These are phyloP conservation scores for Furcula furcula DNA, from an alignment of 2,888 invertebrate species.

Conservation along the genomic window DNA sequence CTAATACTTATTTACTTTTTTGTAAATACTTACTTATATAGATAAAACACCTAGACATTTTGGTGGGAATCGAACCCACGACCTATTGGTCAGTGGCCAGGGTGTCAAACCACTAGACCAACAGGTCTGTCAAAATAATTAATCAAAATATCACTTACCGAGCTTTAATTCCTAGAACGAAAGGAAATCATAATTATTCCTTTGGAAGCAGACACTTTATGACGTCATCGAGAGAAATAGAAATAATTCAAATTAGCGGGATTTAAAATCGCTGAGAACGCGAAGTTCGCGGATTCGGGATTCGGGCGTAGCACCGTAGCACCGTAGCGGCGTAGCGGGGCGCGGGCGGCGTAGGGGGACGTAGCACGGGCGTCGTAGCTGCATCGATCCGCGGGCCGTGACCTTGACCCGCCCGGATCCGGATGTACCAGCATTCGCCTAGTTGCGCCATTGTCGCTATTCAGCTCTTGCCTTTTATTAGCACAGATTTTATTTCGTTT, in stretches of 20 bases:
- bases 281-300: slow-evolving; percentile 33
- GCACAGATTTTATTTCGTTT: slow-evolving; percentile 53
- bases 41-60: too few species aligned
- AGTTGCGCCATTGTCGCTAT: slow-evolving; percentile 71
- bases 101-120: too few species aligned
- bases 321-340: slow-evolving; percentile 38
- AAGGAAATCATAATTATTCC: slow-evolving; percentile 24
- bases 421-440: slow-evolving; percentile 68
- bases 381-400: slow-evolving; percentile 84
- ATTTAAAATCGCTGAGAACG: slow-evolving; percentile 34
- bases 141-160: slow-evolving; percentile 14
- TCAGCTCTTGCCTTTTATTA: slow-evolving; percentile 68
- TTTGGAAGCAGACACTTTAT: slow-evolving; percentile 18
- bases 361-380: slow-evolving; percentile 73
- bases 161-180: slow-evolving; percentile 20
- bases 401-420: slow-evolving; percentile 84
- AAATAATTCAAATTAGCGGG: slow-evolving; percentile 28
- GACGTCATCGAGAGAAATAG: slow-evolving; percentile 26
- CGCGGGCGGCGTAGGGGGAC: slow-evolving; percentile 40
- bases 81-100: too few species aligned
- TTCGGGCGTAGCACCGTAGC: slow-evolving; percentile 46
- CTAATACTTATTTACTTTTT: too few species aligned
- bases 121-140: too few species aligned
- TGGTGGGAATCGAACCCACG: too few species aligned
- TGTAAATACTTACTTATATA: too few species aligned